A percentile compares a stretch with the other conserved stretches of the same genome.
Conservation (phyloP, 2,113 vertebrate species). For the Serinus canaria region DNA sequence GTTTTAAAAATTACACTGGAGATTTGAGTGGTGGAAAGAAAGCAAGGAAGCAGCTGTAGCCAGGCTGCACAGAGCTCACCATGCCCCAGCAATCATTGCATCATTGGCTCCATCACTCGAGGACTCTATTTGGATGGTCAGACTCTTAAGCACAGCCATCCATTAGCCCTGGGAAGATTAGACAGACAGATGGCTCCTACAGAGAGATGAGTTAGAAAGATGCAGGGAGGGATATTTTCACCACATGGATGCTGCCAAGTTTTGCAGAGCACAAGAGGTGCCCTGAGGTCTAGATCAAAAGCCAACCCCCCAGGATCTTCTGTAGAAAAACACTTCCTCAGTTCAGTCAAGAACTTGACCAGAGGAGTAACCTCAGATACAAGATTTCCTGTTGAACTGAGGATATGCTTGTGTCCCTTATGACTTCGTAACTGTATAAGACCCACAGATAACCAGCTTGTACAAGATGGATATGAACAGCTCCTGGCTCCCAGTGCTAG, state of each 20-base stretch:
- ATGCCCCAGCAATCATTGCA: neutral
- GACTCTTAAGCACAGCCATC: slow-evolving; percentile 26
- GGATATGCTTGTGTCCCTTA: neutral
- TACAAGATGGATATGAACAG: neutral
- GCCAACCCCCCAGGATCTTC: neutral
- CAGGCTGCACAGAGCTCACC: neutral
- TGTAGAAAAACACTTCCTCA: neutral
- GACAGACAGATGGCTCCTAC: slow-evolving; percentile 51
- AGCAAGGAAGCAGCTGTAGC: neutral
- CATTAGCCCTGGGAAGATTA: neutral
- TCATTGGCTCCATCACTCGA: neutral
- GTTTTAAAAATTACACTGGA: neutral
- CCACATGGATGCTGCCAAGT: slow-evolving; percentile 30
- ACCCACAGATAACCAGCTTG: neutral
- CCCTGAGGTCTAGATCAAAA: slow-evolving; percentile 23
- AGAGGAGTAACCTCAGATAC: neutral
- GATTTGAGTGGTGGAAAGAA: neutral
- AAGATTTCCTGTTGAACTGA: neutral
- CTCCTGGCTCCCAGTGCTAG: neutral
- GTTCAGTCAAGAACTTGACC: neutral
- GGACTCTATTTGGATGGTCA: slow-evolving; percentile 19
- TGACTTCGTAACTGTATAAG: neutral
- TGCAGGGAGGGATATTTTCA: slow-evolving; percentile 14
- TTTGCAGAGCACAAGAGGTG: slow-evolving; percentile 8
- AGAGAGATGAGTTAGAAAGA: slow-evolving; percentile 39